Conservation (phyloP, 2,113 vertebrate genomes). For the Chlorocebus sabaeus region DNA sequence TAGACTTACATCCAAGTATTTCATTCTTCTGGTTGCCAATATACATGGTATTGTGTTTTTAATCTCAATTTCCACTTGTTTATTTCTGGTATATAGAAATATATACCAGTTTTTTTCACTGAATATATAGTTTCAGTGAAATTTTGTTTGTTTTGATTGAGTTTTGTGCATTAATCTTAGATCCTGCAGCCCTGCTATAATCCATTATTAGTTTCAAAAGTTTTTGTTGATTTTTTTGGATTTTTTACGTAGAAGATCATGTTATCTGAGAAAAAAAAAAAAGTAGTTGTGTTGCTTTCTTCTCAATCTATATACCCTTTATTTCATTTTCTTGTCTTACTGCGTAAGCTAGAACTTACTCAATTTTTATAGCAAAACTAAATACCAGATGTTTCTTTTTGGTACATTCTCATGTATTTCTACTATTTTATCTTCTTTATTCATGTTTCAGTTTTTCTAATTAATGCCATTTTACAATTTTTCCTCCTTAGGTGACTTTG, state of each 20-base stretch:
- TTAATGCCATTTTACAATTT: neutral
- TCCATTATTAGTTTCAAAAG: neutral
- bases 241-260: neutral
- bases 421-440: neutral
- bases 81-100: neutral
- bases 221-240: neutral
- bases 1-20: neutral
- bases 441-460: neutral
- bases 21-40: neutral
- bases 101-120: neutral
- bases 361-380: neutral
- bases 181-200: neutral
- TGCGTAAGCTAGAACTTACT: neutral
- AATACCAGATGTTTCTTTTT: neutral
- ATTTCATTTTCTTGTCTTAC: neutral
- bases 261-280: neutral
- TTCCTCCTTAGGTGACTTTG: neutral
- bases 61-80: neutral
- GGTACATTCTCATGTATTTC: neutral
- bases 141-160: neutral
- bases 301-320: neutral
- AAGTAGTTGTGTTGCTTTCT: neutral
- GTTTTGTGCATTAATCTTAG: neutral
- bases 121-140: too few relatives aligned
- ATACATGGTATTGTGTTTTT: neutral